Evolutionary conservation across 2,888 invertebrate genomes (phyloP), one percentile per base, ranked within the genome.

Genomic region (Oxytorus armatus): DNA sequence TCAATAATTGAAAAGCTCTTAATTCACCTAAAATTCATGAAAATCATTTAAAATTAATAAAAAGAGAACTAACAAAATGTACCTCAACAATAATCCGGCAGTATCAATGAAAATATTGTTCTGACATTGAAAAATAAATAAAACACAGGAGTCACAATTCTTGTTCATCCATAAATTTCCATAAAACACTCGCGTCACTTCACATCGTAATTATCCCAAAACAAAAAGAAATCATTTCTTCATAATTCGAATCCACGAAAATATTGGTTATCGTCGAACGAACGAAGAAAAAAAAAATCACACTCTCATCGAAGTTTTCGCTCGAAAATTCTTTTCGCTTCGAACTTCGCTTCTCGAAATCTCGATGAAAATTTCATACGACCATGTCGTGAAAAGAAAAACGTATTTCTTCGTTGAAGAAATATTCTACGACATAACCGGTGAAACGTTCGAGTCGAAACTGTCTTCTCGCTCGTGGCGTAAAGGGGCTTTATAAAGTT

Each of bases 381-480:
- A 29, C 3, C 5, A 29, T 5, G 29, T 36, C 36, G 36, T 23
- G 21, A 11, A 23, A 51, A 10, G 10, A 57, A 33, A 14, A 5
- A 7, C 4, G 21, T 44, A 25, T 69, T 57, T 42, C 42, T 23
- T 36, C 10, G 1, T 29, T 21, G 21, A 0, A 29, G 53, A 36
- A 51, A 44, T 63, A 23, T 14, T 1, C n/a, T 25, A 1, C 69
- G 77, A 77, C 49, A 69, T 57, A 21, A 51, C 8, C 73, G 65
- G 42, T 51, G 47, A 76, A 81, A 77, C 79, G 77, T 68, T 61
- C 61, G 61, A 57, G 73, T 55, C 70, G 79, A 82, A 79, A 83
- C 83, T 83, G 82, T 77, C 72, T 33, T 76, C 53, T 39, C 14
- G 49, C 18, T 8, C 23, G 57, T 21, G 44, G 55, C 36, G 49